phyloP scores from a whole-genome alignment of 2,113 vertebrate species.

The Nothobranchius furzeri region DNA sequence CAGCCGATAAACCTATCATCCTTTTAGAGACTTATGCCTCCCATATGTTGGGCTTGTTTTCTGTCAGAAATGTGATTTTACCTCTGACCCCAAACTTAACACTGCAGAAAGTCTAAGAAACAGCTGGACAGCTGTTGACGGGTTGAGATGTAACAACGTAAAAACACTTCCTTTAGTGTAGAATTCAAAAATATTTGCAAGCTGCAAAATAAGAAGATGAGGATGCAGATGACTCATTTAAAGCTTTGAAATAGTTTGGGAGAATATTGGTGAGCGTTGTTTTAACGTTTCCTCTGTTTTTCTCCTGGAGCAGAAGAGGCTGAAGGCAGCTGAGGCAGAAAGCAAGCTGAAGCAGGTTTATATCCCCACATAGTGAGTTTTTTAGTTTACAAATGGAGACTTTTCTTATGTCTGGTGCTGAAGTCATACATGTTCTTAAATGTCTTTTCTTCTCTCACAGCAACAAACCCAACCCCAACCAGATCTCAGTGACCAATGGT shows the following conservation, averaged over 20 bases:
- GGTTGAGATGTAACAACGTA: not conserved
- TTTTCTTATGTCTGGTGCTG: not conserved
- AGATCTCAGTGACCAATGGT: constrained; percentile 91
- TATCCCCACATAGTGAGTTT: constrained; percentile 98
- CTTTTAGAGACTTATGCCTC: not conserved
- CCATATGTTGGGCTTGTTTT: not conserved
- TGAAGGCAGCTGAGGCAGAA: constrained; percentile 97
- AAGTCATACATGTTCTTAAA: constrained; percentile 4
- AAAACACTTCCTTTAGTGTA: not conserved
- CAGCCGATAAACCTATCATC: not conserved
- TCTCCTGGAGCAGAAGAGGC: constrained; percentile 85
- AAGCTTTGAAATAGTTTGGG: not conserved
- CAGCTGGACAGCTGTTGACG: not conserved
- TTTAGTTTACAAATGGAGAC: not conserved
- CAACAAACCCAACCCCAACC: constrained; percentile 99
- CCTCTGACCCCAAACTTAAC: not conserved
- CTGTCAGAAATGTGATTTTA: constrained; percentile 5
- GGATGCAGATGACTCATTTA: not conserved
- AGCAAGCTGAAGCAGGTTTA: constrained; percentile 99
- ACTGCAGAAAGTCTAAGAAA: not conserved
- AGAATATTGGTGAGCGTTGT: not conserved
- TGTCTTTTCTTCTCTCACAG: constrained; percentile 67
- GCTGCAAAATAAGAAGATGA: not conserved
- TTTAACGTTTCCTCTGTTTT: constrained; percentile 8
- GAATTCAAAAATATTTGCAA: not conserved